Evolutionary conservation across 2,888 invertebrate species (phyloP), one percentile per base, ranked within the genome.

Genomic region (Metacarcinus magister): DNA sequence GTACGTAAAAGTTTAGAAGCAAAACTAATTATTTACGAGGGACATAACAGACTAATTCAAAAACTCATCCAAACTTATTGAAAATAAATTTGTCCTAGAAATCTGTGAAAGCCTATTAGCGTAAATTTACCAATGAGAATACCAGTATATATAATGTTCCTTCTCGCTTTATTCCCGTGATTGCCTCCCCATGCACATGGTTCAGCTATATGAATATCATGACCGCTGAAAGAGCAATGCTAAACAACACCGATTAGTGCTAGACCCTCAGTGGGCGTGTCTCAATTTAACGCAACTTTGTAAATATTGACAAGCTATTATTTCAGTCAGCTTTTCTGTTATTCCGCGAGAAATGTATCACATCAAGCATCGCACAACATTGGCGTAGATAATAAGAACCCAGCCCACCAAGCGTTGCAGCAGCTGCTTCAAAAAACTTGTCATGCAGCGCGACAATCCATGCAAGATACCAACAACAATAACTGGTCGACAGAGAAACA

Each of bases 191-290:
- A n/a, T 28, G 5, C 75, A 75, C 75, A 75, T 75, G 75, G n/a
- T 75, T 1, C 10, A 28, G 75, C 75, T 67, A 28, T 28, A 23
- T 60, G 19, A 60, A 4, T 75, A 75, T 75, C 75, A 75, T 4
- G 75, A 75, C 2, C 16, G 87, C 87, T 87, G 39, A 28, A 39
- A 87, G 39, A 10, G 16, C 87, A 13, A 87, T 39, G 39, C 87
- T 87, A 39, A 39, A 16, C 16, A 87, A 87, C 32, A 87, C 87
- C 87, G 87, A 39, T 39, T 16, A 39, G 32, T n/a, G 2, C 39
- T 39, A 2, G 19, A 87, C 87, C 32, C 13, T 87, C 16, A 87
- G 87, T 87, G 87, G 87, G 87, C 87, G 87, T 87, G 87, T 87
- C 87, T 16, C 54, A 16, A 10, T 39, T 39, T 87, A 32, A 32